Percentiles rank a stretch among this genome's conserved stretches.
Evolutionary conservation across 2,888 invertebrate genomes (phyloP).

Genomic region (Morpho helenor): DNA sequence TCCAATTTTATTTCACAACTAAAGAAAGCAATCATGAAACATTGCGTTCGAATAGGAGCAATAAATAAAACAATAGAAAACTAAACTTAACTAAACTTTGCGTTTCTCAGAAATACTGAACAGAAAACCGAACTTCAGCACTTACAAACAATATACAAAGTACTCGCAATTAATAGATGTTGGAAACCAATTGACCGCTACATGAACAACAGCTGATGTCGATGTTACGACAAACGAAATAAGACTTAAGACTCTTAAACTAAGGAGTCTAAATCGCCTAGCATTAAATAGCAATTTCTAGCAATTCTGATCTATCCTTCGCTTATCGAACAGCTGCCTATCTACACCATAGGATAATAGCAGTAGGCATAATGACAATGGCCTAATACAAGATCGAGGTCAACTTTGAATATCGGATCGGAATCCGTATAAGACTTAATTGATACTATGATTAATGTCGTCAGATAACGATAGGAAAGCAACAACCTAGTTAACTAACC

Average conservation of each 20-base stretch:
- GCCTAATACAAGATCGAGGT: slow-evolving; percentile 67
- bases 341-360: slow-evolving; percentile 54
- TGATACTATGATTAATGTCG: slow-evolving; percentile 44
- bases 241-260: slow-evolving; percentile 34
- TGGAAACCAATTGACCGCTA: slow-evolving; percentile 45
- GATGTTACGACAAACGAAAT: slow-evolving; percentile 35
- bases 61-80: too few relatives aligned
- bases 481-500: background rate
- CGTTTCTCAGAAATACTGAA: slow-evolving; percentile 5
- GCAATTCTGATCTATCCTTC: slow-evolving; percentile 52
- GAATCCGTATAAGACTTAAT: slow-evolving; percentile 62
- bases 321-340: slow-evolving; percentile 53
- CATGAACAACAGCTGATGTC: slow-evolving; percentile 36
- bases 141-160: slow-evolving; percentile 44
- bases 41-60: too few relatives aligned
- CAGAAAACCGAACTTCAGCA: slow-evolving; percentile 36
- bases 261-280: slow-evolving; percentile 40
- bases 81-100: background rate
- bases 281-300: slow-evolving; percentile 26
- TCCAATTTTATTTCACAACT: too few relatives aligned
- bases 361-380: slow-evolving; percentile 65
- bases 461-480: slow-evolving; percentile 12
- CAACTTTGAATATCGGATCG: slow-evolving; percentile 62
- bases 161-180: slow-evolving; percentile 57
- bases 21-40: too few relatives aligned